A percentile compares a stretch with the other conserved stretches of the same genome.
Conservation (phyloP, 2,797 vertebrate genomes). For the Poecile montanus region DNA sequence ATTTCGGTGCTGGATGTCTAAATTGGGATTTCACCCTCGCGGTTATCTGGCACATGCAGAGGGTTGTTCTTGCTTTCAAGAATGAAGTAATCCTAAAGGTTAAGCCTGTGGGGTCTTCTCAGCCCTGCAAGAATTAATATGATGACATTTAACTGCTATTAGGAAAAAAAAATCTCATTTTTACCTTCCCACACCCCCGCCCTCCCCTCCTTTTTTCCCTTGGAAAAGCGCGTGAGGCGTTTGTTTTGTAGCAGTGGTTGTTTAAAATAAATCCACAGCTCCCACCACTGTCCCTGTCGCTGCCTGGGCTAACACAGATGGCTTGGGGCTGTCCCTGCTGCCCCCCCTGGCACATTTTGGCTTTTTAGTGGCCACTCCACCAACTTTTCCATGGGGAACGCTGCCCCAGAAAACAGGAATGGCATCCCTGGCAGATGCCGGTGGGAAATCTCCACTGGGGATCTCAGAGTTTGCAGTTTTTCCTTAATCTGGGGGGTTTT, state of each 20-base stretch:
- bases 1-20: rapidly evolving
- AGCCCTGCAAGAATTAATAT: constrained; percentile 39
- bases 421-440: background rate
- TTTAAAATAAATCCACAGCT: background rate
- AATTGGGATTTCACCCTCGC: background rate
- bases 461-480: background rate
- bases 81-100: constrained; percentile 50
- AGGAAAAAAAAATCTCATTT: background rate
- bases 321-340: background rate
- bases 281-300: background rate
- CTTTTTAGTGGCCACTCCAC: background rate
- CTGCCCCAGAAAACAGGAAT: background rate
- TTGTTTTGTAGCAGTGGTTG: background rate
- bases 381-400: background rate
- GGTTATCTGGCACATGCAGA: constrained; percentile 21
- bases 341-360: background rate
- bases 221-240: background rate
- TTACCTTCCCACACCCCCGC: background rate
- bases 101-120: constrained; percentile 46
- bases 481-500: background rate
- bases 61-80: background rate
- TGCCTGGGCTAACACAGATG: background rate
- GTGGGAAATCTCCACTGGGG: background rate
- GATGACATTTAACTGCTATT: constrained; percentile 52
- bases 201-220: background rate